Conservation (phyloP, 2,888 invertebrate species). For the Philopedon plagiatum region DNA sequence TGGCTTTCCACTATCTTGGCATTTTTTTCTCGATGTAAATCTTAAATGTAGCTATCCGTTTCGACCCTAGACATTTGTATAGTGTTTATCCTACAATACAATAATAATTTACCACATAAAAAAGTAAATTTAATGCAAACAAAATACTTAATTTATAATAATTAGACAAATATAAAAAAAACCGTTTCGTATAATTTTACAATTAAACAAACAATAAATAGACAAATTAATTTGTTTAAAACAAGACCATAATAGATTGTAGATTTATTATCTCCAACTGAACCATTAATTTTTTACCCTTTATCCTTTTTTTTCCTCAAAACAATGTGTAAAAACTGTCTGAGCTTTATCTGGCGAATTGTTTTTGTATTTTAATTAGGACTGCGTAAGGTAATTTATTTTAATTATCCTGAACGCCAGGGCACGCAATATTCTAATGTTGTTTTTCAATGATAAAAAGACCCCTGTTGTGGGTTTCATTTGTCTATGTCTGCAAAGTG, state of each 20-base stretch:
- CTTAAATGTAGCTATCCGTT: too few species aligned
- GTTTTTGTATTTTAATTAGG: conserved; percentile 49
- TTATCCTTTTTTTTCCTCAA: conserved; percentile 21
- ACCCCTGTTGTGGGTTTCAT: conserved; percentile 28
- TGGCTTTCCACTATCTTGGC: too few species aligned
- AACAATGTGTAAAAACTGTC: conserved; percentile 42
- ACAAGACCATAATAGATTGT: conserved; percentile 26
- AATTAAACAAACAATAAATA: conserved; percentile 12
- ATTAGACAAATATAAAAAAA: not conserved
- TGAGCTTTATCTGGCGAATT: conserved; percentile 44
- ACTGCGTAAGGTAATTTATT: conserved; percentile 41
- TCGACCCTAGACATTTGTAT: too few species aligned
- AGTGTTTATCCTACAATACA: too few species aligned
- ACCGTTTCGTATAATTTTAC: conserved; percentile 16
- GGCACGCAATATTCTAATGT: conserved; percentile 36
- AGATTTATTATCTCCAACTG: conserved; percentile 21
- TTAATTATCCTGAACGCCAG: conserved; percentile 32
- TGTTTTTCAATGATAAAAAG: conserved; percentile 38
- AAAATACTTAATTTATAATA: not conserved
- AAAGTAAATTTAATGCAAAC: too few species aligned
- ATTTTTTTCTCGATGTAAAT: too few species aligned
- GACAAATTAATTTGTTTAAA: conserved; percentile 25
- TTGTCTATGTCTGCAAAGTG: conserved; percentile 28
- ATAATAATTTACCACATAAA: too few species aligned
- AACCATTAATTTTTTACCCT: conserved; percentile 31